Evolutionary conservation across 1,140 invertebrate genomes (phyloP).

Genomic region (Ruditapes philippinarum): DNA sequence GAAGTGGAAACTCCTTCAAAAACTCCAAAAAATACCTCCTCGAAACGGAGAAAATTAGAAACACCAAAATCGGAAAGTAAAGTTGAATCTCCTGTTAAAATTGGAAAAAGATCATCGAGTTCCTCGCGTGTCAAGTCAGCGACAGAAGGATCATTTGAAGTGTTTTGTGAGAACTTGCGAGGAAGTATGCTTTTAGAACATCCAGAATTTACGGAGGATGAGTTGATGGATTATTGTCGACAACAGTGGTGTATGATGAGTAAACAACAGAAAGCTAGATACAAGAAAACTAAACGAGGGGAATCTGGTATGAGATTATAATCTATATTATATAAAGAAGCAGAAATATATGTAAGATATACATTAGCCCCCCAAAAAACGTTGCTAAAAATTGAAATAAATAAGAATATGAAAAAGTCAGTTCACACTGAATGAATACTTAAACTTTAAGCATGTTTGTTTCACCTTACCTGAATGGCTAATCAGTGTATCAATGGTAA

Average conservation of each 20-base stretch:
- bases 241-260: slow-evolving; percentile 85
- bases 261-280: slow-evolving; percentile 81
- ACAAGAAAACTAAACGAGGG: slow-evolving; percentile 70
- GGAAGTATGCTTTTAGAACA: slow-evolving; percentile 82
- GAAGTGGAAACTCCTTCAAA: slow-evolving; percentile 24
- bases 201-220: slow-evolving; percentile 82
- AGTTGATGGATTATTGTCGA: slow-evolving; percentile 81
- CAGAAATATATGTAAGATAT: no score
- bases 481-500: no score
- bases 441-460: no score
- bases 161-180: slow-evolving; percentile 84
- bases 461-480: no score
- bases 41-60: slow-evolving; percentile 59
- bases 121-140: slow-evolving; percentile 27
- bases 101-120: slow-evolving; percentile 19
- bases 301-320: slow-evolving; percentile 50
- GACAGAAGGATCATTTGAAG: slow-evolving; percentile 81
- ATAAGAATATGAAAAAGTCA: no score
- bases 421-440: no score
- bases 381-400: no score
- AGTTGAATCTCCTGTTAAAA: slow-evolving; percentile 48
- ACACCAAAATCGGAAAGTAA: slow-evolving; percentile 19
- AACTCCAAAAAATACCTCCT: slow-evolving; percentile 19
- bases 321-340: no score
- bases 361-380: no score